A percentile compares a stretch with the other conserved stretches of the same genome.
Evolutionary conservation across 1,140 invertebrate genomes (phyloP).

Genomic region (Chlorops oryzae): DNA sequence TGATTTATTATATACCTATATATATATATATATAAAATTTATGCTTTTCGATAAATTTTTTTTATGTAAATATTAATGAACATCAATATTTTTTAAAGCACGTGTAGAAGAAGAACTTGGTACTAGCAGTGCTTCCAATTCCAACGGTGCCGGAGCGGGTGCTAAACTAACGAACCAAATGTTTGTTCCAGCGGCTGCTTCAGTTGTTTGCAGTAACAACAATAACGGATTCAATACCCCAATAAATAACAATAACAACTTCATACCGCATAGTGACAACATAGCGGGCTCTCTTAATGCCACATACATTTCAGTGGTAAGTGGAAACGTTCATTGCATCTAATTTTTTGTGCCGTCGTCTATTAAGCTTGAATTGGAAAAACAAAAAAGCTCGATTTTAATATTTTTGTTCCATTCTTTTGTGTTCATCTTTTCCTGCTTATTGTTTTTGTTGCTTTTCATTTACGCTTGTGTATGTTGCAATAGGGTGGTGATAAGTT

Average conservation of each 20-base stretch:
- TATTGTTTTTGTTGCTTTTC: constrained; percentile 15
- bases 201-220: constrained; percentile 23
- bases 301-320: constrained; percentile 70
- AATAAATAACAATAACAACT: constrained; percentile 25
- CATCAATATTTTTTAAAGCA: too few relatives aligned
- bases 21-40: too few relatives aligned
- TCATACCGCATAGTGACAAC: constrained; percentile 23
- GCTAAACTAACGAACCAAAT: constrained; percentile 54
- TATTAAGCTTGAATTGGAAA: constrained; percentile 28
- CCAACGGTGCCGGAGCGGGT: constrained; percentile 50
- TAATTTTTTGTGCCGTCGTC: neutral
- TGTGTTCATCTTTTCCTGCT: constrained; percentile 16
- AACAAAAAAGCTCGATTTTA: constrained; percentile 23
- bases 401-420: constrained; percentile 44
- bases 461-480: constrained; percentile 7
- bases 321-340: constrained; percentile 31
- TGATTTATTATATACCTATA: too few relatives aligned
- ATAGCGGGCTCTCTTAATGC: constrained; percentile 53
- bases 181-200: constrained; percentile 51
- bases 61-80: too few relatives aligned
- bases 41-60: too few relatives aligned
- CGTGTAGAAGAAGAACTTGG: constrained; percentile 56
- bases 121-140: too few relatives aligned
- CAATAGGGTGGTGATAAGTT: constrained; percentile 66
- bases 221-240: constrained; percentile 17